phyloP scores from a whole-genome alignment of 2,797 vertebrate species.

The Myotis planiceps region DNA sequence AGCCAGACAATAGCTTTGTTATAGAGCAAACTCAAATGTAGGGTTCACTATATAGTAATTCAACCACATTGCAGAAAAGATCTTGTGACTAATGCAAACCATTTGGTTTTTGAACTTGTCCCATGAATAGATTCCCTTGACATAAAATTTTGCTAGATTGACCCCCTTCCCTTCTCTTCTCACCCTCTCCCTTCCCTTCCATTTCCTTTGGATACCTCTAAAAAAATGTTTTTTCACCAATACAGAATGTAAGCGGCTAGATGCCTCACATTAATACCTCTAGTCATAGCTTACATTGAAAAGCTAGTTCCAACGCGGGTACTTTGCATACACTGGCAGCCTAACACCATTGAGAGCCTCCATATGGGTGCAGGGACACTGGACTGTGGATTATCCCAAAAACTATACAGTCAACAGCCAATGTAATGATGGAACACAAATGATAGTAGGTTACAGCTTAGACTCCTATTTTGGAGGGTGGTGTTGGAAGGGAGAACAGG shows the following conservation, averaged over 20 bases:
- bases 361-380: neutral
- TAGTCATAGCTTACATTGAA: neutral
- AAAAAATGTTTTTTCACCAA: neutral
- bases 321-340: neutral
- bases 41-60: neutral
- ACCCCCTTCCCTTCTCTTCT: neutral
- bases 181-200: too few relatives aligned
- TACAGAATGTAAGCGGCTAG: neutral
- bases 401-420: neutral
- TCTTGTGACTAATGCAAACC: neutral
- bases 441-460: neutral
- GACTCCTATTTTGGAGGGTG: neutral
- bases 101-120: neutral
- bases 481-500: neutral
- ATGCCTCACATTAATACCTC: neutral
- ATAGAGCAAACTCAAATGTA: slow-evolving; percentile 15
- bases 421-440: neutral
- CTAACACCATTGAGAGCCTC: neutral
- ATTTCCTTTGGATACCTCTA: neutral
- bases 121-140: neutral
- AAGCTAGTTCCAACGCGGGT: neutral
- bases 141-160: neutral
- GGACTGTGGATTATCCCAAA: neutral
- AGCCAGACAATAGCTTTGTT: neutral
- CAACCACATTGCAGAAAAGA: neutral